These are phyloP conservation scores for Podiceps cristatus DNA, from an alignment of 2,113 vertebrate species.

Conservation along the genomic window DNA sequence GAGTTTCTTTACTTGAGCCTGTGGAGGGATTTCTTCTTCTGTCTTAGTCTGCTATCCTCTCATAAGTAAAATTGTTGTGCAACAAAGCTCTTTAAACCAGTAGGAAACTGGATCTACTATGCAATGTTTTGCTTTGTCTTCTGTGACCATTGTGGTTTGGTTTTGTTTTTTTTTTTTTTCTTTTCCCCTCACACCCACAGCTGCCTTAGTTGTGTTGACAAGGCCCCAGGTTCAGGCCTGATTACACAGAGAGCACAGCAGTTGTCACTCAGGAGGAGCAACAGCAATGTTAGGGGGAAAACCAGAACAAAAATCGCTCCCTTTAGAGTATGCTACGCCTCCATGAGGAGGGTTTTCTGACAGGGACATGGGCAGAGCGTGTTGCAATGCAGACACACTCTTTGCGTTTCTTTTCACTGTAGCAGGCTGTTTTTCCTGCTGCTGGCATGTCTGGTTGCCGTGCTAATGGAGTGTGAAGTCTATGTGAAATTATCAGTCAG, in stretches of 20 bases:
- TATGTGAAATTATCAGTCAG: not conserved
- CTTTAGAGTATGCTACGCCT: not conserved
- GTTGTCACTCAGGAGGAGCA: not conserved
- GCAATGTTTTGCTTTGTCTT: not conserved
- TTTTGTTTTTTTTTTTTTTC: not conserved
- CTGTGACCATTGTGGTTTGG: not conserved
- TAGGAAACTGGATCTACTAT: not conserved
- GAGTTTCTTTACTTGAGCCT: not conserved
- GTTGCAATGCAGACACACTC: not conserved
- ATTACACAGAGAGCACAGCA: not conserved
- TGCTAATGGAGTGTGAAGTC: not conserved
- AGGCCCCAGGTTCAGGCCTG: not conserved
- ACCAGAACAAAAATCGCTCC: not conserved
- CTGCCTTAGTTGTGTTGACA: not conserved
- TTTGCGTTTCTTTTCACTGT: not conserved
- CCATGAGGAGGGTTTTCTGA: not conserved
- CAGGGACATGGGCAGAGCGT: not conserved
- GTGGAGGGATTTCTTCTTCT: not conserved
- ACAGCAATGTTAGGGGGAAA: not conserved
- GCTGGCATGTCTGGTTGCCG: no score
- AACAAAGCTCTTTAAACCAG: not conserved
- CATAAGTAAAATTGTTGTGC: not conserved
- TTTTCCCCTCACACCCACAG: rapidly evolving
- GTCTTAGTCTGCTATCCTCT: not conserved
- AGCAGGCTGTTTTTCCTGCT: not conserved